These are phyloP conservation scores for Parotia lawesii DNA, from an alignment of 2,113 vertebrate genomes.

Conservation along the genomic window DNA sequence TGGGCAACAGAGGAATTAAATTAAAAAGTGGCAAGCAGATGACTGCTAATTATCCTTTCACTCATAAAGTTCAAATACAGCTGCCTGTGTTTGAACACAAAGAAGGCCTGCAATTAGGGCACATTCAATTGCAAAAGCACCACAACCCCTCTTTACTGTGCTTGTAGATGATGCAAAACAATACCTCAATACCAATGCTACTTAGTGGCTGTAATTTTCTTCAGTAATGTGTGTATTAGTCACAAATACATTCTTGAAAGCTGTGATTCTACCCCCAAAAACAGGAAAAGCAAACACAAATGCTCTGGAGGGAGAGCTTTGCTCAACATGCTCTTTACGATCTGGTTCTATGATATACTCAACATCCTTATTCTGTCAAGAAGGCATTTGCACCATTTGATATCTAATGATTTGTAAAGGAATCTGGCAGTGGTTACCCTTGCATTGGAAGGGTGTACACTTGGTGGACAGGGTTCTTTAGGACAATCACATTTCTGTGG, in stretches of 20 bases:
- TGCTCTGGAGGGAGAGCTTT: background rate
- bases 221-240: background rate
- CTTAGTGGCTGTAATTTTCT: background rate
- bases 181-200: background rate
- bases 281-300: background rate
- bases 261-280: background rate
- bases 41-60: conserved; percentile 20
- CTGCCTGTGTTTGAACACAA: conserved; percentile 7
- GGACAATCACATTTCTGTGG: background rate
- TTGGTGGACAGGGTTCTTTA: background rate
- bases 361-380: background rate
- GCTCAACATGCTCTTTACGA: background rate
- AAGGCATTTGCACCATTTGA: background rate
- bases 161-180: background rate
- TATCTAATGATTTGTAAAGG: background rate
- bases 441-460: background rate
- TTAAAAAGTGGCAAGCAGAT: background rate
- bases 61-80: conserved; percentile 1
- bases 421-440: background rate
- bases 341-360: background rate
- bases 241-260: background rate
- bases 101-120: background rate
- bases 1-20: background rate
- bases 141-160: background rate
- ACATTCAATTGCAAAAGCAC: background rate